Base-by-base conservation (phyloP, 2,888 invertebrate genomes). In the Phania funesta region DNA sequence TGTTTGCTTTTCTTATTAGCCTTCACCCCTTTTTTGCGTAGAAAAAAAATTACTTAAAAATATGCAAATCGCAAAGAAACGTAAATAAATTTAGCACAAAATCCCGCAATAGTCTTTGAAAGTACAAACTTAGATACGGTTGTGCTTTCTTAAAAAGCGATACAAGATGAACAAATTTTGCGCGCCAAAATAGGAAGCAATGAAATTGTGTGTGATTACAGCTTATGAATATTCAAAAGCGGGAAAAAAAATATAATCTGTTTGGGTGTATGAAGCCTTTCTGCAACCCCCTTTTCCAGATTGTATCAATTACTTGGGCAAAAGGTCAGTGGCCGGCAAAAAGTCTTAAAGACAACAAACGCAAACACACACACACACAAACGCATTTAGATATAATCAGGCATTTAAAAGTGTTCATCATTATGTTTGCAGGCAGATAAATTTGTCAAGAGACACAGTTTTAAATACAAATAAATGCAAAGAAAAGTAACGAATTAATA, bases 141-240 rank as follows among this genome's bases (percentile, higher is more conserved):
- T 70, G 62, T 41, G 11, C 35, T 9, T 35, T 1, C 41, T 56
- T 16, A 1, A 46, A 62, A 16, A 64, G 18, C 18, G 50, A 64
- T 60, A 60, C 6, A 1, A n/a, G 38, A 18, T 58, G 26, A n/a
- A n/a, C 32, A 16, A 67, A 60, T 50, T 56, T 79, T 78, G 64
- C 78, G 70, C 82, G 82, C 82, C 78, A 82, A 82, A 80, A 65
- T 6, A 29, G 50, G 32, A 78, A 74, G 75, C 78, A 71, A 73
- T 70, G 24, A 58, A 54, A 20, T 24, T 60, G 29, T 32, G 0
- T 29, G 3, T 38, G 50, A 64, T 65, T 18, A 29, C 18, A 46
- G 54, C 26, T 71, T 32, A 78, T 78, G 50, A 24, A 79, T 73
- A 79, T 79, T 58, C 71, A 78, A 64, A 44, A 16, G 0, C 6